Percentiles rank a stretch among this genome's conserved stretches.
phyloP scores from a whole-genome alignment of 2,113 vertebrate genomes.

The Myocastor coypus region DNA sequence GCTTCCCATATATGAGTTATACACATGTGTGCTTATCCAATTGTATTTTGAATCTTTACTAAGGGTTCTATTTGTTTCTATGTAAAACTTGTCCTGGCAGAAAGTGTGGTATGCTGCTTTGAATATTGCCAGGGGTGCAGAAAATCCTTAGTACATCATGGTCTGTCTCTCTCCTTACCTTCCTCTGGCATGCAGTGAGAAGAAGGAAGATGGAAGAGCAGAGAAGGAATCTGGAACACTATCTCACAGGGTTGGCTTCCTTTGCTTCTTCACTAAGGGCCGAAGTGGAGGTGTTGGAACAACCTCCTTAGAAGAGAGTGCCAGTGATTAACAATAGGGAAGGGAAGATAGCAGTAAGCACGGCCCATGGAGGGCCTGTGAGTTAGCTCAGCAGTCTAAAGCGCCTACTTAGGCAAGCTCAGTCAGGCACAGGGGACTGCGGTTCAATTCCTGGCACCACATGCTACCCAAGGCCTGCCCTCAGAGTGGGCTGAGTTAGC shows the following conservation, averaged over 20 bases:
- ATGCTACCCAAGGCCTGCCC: too few species aligned
- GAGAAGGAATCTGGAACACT: slow-evolving; percentile 88
- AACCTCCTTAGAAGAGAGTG: rapidly evolving
- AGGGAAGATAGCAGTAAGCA: too few species aligned
- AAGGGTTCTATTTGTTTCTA: not conserved
- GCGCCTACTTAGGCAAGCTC: too few species aligned
- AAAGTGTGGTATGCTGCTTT: not conserved
- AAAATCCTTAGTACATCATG: not conserved
- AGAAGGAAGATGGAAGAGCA: slow-evolving; percentile 79
- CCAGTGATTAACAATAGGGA: not conserved
- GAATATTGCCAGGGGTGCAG: not conserved
- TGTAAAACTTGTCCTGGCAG: not conserved
- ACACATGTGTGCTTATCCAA: rapidly evolving
- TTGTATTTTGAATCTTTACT: not conserved
- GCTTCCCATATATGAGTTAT: too few species aligned
- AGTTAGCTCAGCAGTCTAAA: too few species aligned
- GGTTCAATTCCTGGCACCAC: too few species aligned
- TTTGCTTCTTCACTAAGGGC: not conserved
- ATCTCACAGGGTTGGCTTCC: not conserved
- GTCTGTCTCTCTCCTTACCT: not conserved
- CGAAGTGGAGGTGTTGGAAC: not conserved
- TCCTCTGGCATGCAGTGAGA: slow-evolving; percentile 60
- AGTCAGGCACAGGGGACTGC: too few species aligned
- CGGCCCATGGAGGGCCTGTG: not conserved
- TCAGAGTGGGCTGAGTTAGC: too few species aligned